Base-by-base conservation (phyloP, 2,797 vertebrate species). In the Hafferia zeledoni region DNA sequence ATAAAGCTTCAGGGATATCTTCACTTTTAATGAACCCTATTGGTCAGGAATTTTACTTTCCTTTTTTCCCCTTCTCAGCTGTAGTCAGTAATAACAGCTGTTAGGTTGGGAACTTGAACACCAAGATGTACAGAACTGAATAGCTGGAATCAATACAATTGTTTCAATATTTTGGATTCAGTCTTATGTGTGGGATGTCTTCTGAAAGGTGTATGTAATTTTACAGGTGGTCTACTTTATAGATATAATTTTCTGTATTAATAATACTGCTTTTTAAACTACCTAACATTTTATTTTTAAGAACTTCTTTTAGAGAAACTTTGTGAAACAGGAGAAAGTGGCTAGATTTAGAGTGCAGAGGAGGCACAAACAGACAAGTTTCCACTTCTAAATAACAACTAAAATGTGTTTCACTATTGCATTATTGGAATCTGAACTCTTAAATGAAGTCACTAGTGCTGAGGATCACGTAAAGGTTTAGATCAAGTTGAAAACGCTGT, bases 131-230 rank as follows among this genome's bases (percentile, higher is more conserved):
- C 53, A 68, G 63, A 83, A 91, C 74, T 67, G 79, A 85, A 93
- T 92, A 93, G 74, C 44, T 92, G 91, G 60, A 84, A 79, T 88
- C 75, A 39, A 18, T 35, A 49, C 60, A 55, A 81, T 93, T 94
- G 89, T n/a, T 93, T 50, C 64, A 96, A 2, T 86, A 70, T 91
- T 80, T 87, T 63, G 39, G 37, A 85, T 75, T 88, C 72, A 79
- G 31, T 86, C 39, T 56, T 79, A 67, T 0, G 3, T 64, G 25
- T 1, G 4, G 27, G 41, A n/a, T 79, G 15, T 46, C 47, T 87
- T 94, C 52, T 56, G 46, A 19, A 92, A 86, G 17, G 25, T 88
- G 41, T 86, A 49, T 84, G 41, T 89, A 52, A 49, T 91, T 90
- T 82, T 94, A 71, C n/a, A 59, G 50, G 89, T 47, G 60, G 53